Base-by-base conservation (phyloP, 2,888 invertebrate genomes). In the Hirtodrosophila confusa region DNA sequence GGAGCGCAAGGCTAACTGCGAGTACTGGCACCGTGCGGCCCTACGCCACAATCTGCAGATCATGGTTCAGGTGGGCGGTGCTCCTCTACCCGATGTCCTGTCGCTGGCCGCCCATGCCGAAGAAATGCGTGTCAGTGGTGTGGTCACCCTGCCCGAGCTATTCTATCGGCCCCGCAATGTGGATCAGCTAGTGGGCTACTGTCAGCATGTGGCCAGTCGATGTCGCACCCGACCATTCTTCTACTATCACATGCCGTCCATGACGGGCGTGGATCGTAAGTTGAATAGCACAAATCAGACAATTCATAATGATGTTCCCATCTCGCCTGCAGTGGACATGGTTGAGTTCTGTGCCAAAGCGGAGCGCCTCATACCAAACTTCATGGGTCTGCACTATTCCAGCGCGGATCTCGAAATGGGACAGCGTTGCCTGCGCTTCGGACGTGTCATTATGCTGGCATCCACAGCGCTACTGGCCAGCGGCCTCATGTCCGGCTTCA, bases 301-400 rank as follows among this genome's bases (percentile, higher is more conserved):
- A 27, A n/a, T 11, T 41, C 3, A 9, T 37, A 35, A 7, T 51
- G 6, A 31, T n/a, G 6, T 0, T 40, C 7, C 8, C 12, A n/a
- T 31, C n/a, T 23, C 11, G 7, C 9, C 7, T 12, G 6, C 88
- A 96, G 96, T 96, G 48, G 93, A 94, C 78, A 96, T 96, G 95
- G 94, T 94, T 40, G 91, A 93, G 27, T 95, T 96, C 80, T 93
- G 96, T 37, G 91, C 92, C 10, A 92, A 93, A 23, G 94, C 95
- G 0, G 93, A 93, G 0, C 92, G 92, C 4, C 89, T 92, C 60
- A 94, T 97, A 45, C 94, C 96, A 0, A 96, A 94, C 53, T 95
- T 97, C 85, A 93, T 93, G 63, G 97, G 97, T 3, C 93, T 97
- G n/a, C 97, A 97, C 90, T 97, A 95, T 88, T 97, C 97, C 0